Evolutionary conservation across 2,113 vertebrate species (phyloP).

Genomic region (Heterotilapia buettikoferi): DNA sequence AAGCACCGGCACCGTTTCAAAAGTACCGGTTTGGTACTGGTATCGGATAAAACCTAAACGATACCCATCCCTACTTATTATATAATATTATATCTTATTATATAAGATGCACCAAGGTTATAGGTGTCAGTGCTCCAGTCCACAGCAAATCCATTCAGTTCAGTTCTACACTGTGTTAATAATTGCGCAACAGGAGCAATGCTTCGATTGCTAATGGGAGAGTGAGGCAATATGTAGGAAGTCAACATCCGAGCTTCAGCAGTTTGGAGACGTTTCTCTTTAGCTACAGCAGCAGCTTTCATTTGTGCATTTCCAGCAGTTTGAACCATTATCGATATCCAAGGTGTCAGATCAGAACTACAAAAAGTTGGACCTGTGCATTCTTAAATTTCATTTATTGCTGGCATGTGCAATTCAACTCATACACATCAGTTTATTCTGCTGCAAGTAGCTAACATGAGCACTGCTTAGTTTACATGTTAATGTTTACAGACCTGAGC

Average conservation of each 20-base stretch:
- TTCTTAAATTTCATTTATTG: not conserved
- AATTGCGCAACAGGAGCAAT: not conserved
- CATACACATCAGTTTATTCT: not conserved
- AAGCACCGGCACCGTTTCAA: no score
- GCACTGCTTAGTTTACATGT: not conserved
- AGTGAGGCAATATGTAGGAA: not conserved
- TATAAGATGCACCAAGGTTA: not conserved
- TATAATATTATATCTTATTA: no score
- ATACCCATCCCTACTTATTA: no score
- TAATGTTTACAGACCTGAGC: not conserved
- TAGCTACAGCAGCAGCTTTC: not conserved
- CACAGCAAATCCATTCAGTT: not conserved
- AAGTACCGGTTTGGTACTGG: no score
- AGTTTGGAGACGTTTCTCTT: not conserved
- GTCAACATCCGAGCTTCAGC: not conserved
- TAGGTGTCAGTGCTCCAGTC: not conserved
- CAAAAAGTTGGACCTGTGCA: not conserved
- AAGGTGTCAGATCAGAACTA: not conserved
- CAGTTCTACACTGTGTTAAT: not conserved
- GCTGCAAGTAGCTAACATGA: not conserved
- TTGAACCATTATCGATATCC: not conserved
- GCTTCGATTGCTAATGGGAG: not conserved
- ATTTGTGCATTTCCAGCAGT: not conserved
- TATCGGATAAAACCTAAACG: no score
- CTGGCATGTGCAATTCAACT: not conserved